phyloP scores from a whole-genome alignment of 2,888 invertebrate genomes.

The Polydrusus pterygomalis region DNA sequence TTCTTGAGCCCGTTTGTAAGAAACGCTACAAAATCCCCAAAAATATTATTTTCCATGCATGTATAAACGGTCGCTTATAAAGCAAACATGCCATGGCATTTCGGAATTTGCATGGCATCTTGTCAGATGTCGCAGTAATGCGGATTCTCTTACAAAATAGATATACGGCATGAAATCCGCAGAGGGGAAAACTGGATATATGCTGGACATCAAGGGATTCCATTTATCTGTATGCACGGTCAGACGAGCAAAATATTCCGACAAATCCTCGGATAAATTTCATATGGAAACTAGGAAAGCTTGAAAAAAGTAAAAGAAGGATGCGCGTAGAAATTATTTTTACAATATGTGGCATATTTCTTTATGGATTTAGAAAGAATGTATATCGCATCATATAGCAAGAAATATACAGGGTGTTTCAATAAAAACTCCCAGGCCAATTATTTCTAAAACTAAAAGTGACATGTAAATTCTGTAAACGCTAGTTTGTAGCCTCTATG shows the following conservation, averaged over 20 bases:
- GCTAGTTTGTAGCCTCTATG: too few species aligned
- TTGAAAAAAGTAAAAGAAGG: neutral
- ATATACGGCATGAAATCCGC: slow-evolving; percentile 61
- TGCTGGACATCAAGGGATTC: slow-evolving; percentile 58
- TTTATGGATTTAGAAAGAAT: neutral
- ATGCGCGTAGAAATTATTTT: neutral
- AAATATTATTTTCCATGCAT: neutral
- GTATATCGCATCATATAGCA: neutral
- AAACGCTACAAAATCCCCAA: too few species aligned
- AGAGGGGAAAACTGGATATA: slow-evolving; percentile 59
- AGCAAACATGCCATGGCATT: slow-evolving; percentile 27
- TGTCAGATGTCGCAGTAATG: slow-evolving; percentile 35
- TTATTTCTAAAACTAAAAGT: too few species aligned
- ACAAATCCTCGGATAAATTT: slow-evolving; percentile 19
- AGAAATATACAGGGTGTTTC: too few species aligned
- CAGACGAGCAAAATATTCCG: slow-evolving; percentile 22
- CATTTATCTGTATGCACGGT: slow-evolving; percentile 44
- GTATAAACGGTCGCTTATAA: slow-evolving; percentile 3
- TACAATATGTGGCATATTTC: neutral
- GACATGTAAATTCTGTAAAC: too few species aligned
- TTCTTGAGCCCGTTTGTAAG: too few species aligned
- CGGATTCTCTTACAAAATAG: slow-evolving; percentile 36
- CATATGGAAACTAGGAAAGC: neutral
- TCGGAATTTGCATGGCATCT: slow-evolving; percentile 43
- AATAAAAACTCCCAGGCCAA: too few species aligned